Evolutionary conservation across 2,888 invertebrate genomes (phyloP), one percentile per base, ranked within the genome.

Genomic region (Elysia crispata): DNA sequence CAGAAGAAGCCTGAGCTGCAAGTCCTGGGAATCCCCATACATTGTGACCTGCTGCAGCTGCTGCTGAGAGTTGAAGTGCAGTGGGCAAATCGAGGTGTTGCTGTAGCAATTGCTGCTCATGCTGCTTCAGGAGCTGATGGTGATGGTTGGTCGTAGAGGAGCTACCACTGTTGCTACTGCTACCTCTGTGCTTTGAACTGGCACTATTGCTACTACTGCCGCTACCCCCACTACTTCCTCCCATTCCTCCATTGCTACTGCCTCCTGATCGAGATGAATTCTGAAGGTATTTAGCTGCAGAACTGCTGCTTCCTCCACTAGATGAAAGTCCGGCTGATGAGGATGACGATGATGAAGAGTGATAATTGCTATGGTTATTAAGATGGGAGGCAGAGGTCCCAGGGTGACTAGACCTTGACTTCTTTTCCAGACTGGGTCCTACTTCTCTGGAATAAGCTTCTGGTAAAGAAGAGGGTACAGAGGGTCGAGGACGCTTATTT

Each of bases 21-120:
- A 76, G 66, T 20, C 79, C 66, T 8, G 81, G 77, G 57, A 72
- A 66, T 74, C 80, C 80, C 81, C 77, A 78, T 57, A 81, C 28
- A 75, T 74, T 54, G 41, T 41, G 41, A 57, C 50, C 33, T 69
- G 79, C 76, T 5, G 81, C 75, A 15, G 79, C 33, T 49, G 76
- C 60, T 23, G 80, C 74, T 18, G 75, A 72, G 64, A 75, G 74
- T 25, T 73, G 76, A 6, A 77, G 73, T 33, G 75, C 69, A 31
- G 76, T 50, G 8, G 75, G 76, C 25, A 80, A 50, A 33, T 80
- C 80, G 33, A 76, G 70, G 57, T 76, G 49, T 28, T 80, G 76
- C 41, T 41, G 41, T 11, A 41, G 41, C 41, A 41, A 11, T 41
- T 41, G 41, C 41, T 41, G 41, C 41, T 41, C 41, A 11, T 41